Percentiles rank a stretch among this genome's conserved stretches.
Evolutionary conservation across 2,113 vertebrate species (phyloP).

Genomic region (Pagrus major): DNA sequence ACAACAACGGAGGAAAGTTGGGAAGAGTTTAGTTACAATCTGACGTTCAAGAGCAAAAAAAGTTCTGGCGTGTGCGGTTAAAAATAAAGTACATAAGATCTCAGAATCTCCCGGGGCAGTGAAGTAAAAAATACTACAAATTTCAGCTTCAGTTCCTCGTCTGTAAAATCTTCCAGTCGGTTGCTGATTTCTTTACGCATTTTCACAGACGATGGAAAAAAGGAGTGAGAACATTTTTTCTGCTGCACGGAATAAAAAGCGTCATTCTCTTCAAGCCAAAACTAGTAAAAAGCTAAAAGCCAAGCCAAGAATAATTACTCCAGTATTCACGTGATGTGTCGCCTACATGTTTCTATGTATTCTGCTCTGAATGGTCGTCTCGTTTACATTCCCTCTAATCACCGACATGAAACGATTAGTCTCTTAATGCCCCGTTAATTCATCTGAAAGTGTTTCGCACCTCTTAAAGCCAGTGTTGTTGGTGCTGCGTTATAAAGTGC

Average conservation of each 20-base stretch:
- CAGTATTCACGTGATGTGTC: neutral
- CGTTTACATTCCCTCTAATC: neutral
- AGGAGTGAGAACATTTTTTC: neutral
- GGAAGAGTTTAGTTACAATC: neutral
- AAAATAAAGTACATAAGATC: neutral
- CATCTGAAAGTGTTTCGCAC: neutral
- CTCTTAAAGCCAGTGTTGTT: neutral
- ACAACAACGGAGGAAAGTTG: too few relatives aligned
- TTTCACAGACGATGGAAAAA: conserved; percentile 5
- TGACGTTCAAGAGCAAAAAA: neutral
- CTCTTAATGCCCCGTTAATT: neutral
- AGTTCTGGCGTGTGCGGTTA: neutral
- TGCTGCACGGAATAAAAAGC: neutral
- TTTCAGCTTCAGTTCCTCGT: neutral
- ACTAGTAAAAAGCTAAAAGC: neutral
- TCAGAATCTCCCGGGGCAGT: neutral
- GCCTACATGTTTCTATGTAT: neutral
- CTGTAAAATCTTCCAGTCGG: neutral
- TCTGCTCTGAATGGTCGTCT: neutral
- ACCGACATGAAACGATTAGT: neutral
- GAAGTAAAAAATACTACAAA: neutral
- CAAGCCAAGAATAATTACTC: too few relatives aligned
- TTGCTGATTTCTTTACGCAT: neutral
- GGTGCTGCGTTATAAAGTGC: conserved; percentile 41
- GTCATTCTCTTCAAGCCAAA: neutral